phyloP scores from a whole-genome alignment of 2,888 invertebrate species.

The Xestia c-nigrum region DNA sequence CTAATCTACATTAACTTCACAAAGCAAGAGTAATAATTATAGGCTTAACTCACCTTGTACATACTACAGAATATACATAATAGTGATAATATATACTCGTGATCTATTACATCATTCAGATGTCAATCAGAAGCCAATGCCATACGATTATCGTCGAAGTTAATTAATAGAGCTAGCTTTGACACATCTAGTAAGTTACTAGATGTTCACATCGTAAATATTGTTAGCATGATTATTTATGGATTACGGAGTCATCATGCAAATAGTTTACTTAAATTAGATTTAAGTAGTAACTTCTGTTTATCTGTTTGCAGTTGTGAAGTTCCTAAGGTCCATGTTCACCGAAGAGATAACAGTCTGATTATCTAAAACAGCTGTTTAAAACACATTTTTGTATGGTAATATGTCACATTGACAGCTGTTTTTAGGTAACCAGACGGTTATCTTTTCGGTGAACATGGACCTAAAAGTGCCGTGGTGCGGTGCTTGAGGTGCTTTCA shows the following conservation, averaged over 20 bases:
- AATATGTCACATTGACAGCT: too few species aligned
- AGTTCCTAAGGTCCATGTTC: too few species aligned
- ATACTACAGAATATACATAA: conserved; percentile 6
- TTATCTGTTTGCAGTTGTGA: neutral
- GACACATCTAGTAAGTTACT: conserved; percentile 1
- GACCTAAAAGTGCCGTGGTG: neutral
- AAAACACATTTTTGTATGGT: too few species aligned
- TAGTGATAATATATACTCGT: conserved; percentile 1
- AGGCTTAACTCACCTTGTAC: conserved; percentile 3
- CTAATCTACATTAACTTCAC: conserved; percentile 9
- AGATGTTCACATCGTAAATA: conserved; percentile 16
- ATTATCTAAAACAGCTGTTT: too few species aligned
- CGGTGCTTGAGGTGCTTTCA: neutral
- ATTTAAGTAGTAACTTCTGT: neutral
- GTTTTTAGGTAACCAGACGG: too few species aligned
- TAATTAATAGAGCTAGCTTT: conserved; percentile 40
- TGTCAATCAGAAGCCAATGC: conserved; percentile 55
- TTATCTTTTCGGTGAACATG: too few species aligned
- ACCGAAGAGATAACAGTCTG: too few species aligned
- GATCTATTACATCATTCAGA: conserved; percentile 46
- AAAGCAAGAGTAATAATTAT: conserved; percentile 4
- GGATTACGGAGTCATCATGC: conserved; percentile 9
- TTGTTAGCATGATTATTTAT: conserved; percentile 22
- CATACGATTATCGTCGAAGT: conserved; percentile 17
- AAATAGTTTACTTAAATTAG: neutral